These are phyloP conservation scores for Podabrus alpinus DNA, from an alignment of 2,888 invertebrate genomes.

Conservation along the genomic window DNA sequence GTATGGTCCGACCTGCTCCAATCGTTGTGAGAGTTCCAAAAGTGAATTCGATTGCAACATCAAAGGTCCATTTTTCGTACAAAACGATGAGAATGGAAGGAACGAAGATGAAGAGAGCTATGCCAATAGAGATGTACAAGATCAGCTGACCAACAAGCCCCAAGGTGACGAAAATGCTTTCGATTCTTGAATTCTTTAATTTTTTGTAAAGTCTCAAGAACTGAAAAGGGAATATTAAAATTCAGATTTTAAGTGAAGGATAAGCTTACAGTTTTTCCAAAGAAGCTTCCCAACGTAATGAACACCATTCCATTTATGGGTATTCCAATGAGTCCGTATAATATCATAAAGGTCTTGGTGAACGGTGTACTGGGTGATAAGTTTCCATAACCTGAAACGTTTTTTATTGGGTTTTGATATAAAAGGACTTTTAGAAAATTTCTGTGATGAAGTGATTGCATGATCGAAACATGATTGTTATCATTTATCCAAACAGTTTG, in stretches of 20 bases:
- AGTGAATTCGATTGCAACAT: constrained; percentile 83
- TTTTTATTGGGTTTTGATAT: too few species aligned
- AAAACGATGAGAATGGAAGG: constrained; percentile 83
- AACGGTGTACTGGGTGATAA: constrained; percentile 80
- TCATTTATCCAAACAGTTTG: not conserved
- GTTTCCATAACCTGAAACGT: constrained; percentile 80
- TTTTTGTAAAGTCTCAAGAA: constrained; percentile 78
- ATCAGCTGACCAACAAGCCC: constrained; percentile 79
- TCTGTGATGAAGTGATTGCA: not conserved
- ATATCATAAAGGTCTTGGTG: constrained; percentile 83
- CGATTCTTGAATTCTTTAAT: constrained; percentile 72
- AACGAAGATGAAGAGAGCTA: constrained; percentile 83
- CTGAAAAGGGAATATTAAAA: constrained; percentile 55
- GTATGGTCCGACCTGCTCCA: constrained; percentile 89
- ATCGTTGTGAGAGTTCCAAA: constrained; percentile 88
- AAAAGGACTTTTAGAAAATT: not conserved
- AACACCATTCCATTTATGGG: constrained; percentile 83
- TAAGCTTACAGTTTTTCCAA: constrained; percentile 74
- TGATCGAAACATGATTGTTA: not conserved
- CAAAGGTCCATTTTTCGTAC: constrained; percentile 85
- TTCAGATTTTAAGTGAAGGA: not conserved
- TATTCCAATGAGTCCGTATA: constrained; percentile 85
- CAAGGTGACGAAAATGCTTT: constrained; percentile 69
- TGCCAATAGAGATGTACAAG: constrained; percentile 82
- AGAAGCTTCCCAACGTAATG: constrained; percentile 83